Conservation (phyloP, 2,888 invertebrate genomes). For the Zaprionus bogoriensis region DNA sequence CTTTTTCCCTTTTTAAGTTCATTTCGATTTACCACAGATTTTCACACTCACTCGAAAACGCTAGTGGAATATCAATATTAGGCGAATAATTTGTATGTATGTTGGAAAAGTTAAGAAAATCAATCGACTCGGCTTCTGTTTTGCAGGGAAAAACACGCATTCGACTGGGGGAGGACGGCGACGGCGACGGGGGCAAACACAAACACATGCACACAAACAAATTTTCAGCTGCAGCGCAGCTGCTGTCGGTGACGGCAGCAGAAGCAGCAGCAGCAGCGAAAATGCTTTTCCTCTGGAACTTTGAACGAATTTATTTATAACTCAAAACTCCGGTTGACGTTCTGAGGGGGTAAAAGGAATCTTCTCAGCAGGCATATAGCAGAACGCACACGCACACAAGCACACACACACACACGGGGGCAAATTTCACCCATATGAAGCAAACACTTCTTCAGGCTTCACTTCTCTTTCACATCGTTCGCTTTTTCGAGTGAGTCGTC, state of each 20-base stretch:
- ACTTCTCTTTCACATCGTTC: constrained; percentile 66
- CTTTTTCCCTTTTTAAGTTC: too few species aligned
- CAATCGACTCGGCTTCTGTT: constrained; percentile 66
- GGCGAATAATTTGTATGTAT: not conserved
- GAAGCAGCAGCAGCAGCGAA: constrained; percentile 37
- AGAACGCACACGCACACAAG: constrained; percentile 16
- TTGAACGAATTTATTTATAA: constrained; percentile 78
- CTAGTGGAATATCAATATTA: constrained; percentile 42
- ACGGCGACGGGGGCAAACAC: constrained; percentile 2
- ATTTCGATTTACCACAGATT: constrained; percentile 9
- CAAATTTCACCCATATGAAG: constrained; percentile 72
- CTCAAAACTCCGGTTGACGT: constrained; percentile 73
- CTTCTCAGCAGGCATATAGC: constrained; percentile 32
- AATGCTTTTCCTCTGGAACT: constrained; percentile 71
- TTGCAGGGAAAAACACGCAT: constrained; percentile 69
- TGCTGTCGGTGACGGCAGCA: constrained; percentile 57
- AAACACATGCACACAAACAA: constrained; percentile 23
- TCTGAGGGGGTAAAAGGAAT: constrained; percentile 40
- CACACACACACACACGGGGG: constrained; percentile 63
- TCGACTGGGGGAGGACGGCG: constrained; percentile 26
- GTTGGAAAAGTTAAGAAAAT: constrained; percentile 54
- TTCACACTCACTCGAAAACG: constrained; percentile 43
- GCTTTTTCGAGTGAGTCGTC: constrained; percentile 64
- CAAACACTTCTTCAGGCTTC: constrained; percentile 72
- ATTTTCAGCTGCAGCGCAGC: constrained; percentile 64